Evolutionary conservation across 2,888 invertebrate species (phyloP).

Genomic region (Platycheirus rosarum): DNA sequence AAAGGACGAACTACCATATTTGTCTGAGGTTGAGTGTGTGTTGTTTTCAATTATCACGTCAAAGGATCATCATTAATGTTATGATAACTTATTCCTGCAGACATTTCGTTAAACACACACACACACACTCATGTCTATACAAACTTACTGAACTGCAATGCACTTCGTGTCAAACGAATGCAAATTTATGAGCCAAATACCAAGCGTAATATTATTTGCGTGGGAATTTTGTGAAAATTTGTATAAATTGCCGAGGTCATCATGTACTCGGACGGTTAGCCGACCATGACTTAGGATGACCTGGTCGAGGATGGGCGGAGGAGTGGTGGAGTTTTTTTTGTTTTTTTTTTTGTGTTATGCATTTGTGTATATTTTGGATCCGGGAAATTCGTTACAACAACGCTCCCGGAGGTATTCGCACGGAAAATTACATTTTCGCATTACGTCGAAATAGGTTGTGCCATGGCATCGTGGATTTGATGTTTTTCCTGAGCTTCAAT

Average conservation of each 20-base stretch:
- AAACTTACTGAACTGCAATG: constrained; percentile 4
- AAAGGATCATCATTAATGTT: constrained; percentile 67
- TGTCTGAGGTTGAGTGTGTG: constrained; percentile 13
- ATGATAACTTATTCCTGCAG: constrained; percentile 47
- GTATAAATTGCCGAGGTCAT: constrained; percentile 63
- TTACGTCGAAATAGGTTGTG: constrained; percentile 24
- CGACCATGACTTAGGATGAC: constrained; percentile 61
- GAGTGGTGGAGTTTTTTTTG: not conserved
- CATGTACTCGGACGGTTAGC: constrained; percentile 66
- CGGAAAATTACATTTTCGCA: constrained; percentile 69
- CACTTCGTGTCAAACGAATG: constrained; percentile 53
- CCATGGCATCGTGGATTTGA: constrained; percentile 4
- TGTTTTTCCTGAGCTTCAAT: constrained; percentile 24
- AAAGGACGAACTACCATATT: constrained; percentile 19
- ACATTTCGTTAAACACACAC: constrained; percentile 25
- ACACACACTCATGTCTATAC: too few relatives aligned
- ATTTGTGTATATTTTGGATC: constrained; percentile 1
- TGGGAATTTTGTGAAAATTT: constrained; percentile 47
- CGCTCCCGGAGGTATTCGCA: constrained; percentile 47
- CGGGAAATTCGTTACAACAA: constrained; percentile 48
- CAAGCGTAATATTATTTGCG: constrained; percentile 33
- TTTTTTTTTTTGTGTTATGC: not conserved
- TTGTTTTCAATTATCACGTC: constrained; percentile 60
- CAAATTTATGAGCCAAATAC: constrained; percentile 49
- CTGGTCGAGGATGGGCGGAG: not conserved